These are phyloP conservation scores for Asbolus verrucosus DNA, from an alignment of 1,140 invertebrate genomes.

Conservation along the genomic window DNA sequence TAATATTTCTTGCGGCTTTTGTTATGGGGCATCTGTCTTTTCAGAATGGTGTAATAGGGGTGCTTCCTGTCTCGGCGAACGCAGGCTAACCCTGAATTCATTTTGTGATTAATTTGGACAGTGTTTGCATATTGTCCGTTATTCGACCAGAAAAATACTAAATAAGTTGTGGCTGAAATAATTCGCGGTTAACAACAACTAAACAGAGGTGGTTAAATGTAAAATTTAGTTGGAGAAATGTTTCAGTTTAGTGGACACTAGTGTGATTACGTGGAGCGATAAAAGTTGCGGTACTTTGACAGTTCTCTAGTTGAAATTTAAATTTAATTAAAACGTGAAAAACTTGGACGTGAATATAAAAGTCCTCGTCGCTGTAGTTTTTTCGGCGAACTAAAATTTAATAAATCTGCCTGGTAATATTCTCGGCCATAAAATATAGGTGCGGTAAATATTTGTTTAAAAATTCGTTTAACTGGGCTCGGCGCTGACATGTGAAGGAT, in stretches of 20 bases:
- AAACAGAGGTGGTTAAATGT: neutral
- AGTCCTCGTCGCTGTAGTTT: slow-evolving; percentile 33
- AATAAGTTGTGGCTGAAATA: no score
- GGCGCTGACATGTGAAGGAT: neutral
- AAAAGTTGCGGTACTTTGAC: slow-evolving; percentile 26
- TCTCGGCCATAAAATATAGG: slow-evolving; percentile 17
- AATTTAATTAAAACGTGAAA: slow-evolving; percentile 39
- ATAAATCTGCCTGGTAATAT: slow-evolving; percentile 34
- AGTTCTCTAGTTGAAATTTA: slow-evolving; percentile 34
- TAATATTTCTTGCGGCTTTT: no score
- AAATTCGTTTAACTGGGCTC: slow-evolving; percentile 14
- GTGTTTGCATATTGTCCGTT: no score
- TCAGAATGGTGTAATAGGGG: no score
- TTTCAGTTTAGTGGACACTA: slow-evolving; percentile 36
- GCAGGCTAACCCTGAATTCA: no score
- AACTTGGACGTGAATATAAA: slow-evolving; percentile 36
- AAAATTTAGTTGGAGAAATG: slow-evolving; percentile 1
- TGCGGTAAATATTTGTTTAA: slow-evolving; percentile 33
- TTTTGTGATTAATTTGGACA: no score
- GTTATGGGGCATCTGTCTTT: no score
- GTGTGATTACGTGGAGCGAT: slow-evolving; percentile 14
- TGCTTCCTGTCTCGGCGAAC: no score
- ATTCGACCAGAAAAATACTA: no score
- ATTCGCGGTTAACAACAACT: no score
- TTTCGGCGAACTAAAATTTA: slow-evolving; percentile 32